Evolutionary conservation across 2,888 invertebrate genomes (phyloP).

Genomic region (Drosophila greeni): DNA sequence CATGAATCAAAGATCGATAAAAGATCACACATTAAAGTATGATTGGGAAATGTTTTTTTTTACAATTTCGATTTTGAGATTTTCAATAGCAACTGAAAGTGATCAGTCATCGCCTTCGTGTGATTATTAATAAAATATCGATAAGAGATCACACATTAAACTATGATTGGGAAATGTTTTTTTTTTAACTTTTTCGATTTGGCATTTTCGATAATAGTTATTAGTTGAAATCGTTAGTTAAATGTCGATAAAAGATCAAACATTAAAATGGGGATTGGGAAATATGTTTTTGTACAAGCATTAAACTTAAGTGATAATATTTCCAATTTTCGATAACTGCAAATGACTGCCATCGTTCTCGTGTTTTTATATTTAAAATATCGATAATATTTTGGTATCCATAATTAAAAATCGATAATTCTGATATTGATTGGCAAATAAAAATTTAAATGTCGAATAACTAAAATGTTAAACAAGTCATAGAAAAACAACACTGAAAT

Average conservation of each 20-base stretch:
- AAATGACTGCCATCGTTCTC: not conserved
- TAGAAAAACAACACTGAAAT: no score
- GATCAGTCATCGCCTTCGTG: conserved; percentile 4
- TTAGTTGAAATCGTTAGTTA: not conserved
- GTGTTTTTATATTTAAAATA: no score
- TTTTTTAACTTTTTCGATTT: not conserved
- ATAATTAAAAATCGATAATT: not conserved
- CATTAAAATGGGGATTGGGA: not conserved
- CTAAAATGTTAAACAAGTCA: not conserved
- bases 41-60: conserved; percentile 1
- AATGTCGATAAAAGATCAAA: not conserved
- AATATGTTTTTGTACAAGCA: not conserved
- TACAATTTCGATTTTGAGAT: not conserved
- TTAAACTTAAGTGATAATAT: no score
- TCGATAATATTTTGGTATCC: no score
- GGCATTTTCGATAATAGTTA: not conserved
- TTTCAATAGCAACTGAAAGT: conserved; percentile 1
- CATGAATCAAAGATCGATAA: conserved; percentile 11
- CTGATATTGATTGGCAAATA: not conserved
- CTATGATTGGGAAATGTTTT: not conserved
- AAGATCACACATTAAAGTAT: conserved; percentile 5
- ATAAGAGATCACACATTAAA: conserved; percentile 14
- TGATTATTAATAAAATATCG: conserved; percentile 1
- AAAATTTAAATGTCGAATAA: not conserved
- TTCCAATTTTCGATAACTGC: not conserved